Conservation (phyloP, 1,140 invertebrate species). For the Rhagoletis pomonella region DNA sequence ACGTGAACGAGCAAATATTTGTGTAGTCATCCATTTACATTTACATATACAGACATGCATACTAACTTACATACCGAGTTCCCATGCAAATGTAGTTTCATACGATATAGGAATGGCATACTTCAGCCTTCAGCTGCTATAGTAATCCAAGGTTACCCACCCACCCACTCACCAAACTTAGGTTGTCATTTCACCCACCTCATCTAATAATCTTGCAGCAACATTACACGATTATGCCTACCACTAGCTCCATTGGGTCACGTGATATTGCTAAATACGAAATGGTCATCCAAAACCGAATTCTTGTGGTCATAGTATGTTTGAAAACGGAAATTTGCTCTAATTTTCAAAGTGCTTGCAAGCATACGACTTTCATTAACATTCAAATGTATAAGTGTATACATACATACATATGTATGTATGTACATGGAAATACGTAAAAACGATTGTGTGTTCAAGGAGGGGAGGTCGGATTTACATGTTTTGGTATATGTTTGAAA, state of each 20-base stretch:
- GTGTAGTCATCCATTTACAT: constrained; percentile 8
- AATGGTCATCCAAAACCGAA: constrained; percentile 21
- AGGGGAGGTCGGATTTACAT: no score
- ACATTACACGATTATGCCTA: background rate
- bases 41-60: background rate
- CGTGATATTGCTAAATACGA: constrained; percentile 32
- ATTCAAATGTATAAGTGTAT: background rate
- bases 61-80: no score
- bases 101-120: background rate
- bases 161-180: background rate
- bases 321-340: constrained; percentile 26
- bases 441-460: background rate
- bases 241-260: background rate
- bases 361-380: background rate
- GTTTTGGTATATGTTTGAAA: no score
- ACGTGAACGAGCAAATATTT: constrained; percentile 21
- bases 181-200: background rate
- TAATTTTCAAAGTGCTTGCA: constrained; percentile 35
- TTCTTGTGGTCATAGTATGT: constrained; percentile 22
- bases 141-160: background rate
- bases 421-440: background rate
- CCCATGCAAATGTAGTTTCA: background rate
- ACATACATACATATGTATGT: background rate
- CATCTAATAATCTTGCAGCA: background rate
- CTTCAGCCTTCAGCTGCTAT: background rate